Evolutionary conservation across 1,140 invertebrate genomes (phyloP), one percentile per base, ranked within the genome.

Genomic region (Paraescarpia echinospica): DNA sequence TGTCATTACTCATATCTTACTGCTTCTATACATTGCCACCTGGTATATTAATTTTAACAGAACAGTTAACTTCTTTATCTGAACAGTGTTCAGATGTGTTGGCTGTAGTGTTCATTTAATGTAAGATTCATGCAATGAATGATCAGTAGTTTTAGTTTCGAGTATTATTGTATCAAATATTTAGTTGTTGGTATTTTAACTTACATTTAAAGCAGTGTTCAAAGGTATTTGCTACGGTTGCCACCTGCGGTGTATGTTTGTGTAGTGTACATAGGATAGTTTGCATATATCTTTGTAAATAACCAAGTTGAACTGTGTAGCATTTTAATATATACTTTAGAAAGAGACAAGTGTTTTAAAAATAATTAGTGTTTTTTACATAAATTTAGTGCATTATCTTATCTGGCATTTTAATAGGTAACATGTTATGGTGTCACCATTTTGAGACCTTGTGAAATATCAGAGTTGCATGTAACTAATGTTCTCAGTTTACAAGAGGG

Each of bases 261-360:
- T 77, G 8, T 77, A 2, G 22, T 77, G 59, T 77, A 77, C 59
- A 77, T 77, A 77, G 14, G 22, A 77, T 77, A 77, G 59, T 77
- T 77, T 12, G 59, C 22, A 18, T 77, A 18, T 31, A 77, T 77
- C 59, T 18, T 77, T 77, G 59, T 77, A 77, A 77, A 31, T 77
- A 22, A 18, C 59, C 22, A 22, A 77, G 59, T 77, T 77, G 59
- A 77, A 77, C 27, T 31, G 2, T 77, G 8, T 77, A 77, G 27
- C 59, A 77, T 77, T 77, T 77, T 77, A 77, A 77, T 77, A 77
- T 77, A 77, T 77, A 77, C 59, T 77, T 77, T 77, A 77, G 14
- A 4, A 27, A 77, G 2, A 18, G 27, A 77, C 41, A 31, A 77
- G 22, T 77, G 48, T 51, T 51, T 51, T 51, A 9, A 51, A 9